Base-by-base conservation (phyloP, 2,888 invertebrate species). In the Daptonema setosum region DNA sequence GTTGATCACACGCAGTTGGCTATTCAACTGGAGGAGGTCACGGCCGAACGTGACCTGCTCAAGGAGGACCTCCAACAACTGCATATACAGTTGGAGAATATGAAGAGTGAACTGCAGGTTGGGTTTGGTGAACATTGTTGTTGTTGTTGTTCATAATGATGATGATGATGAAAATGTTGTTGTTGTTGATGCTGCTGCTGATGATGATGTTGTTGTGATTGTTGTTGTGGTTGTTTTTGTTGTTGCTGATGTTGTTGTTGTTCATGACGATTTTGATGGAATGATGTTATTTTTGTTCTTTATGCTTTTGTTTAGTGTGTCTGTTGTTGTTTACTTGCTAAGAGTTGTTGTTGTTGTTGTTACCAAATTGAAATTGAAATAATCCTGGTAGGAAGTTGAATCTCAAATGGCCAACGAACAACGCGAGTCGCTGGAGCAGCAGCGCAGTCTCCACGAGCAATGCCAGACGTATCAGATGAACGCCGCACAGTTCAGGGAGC, bases 21-120 rank as follows among this genome's bases (percentile, higher is more conserved):
- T 1, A 63, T 67, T 5, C 81, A 82, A 72, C 70, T 80, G 11
- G 78, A 79, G 62, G 77, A 80, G 54, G 62, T 81, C 1, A 77
- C 75, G 73, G 75, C 66, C 52, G 69, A 64, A 67, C 69, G 78
- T 52, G 80, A 78, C 61, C 68, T 75, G 61, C 68, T 79, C 35
- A 73, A 76, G 57, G 78, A 79, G 57, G 80, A 80, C 65, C 70
- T 79, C 45, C 76, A 78, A 56, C 76, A 77, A 59, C 62, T 68
- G 54, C 71, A 73, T 59, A 66, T 73, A 64, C 66, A 74, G 30
- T 65, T 74, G 11, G 74, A 72, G 58, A 72, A 63, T 63, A 69
- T 72, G 26, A 70, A 75, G 1, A 71, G 75, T 53, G 79, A 80
- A 66, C 63, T 78, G 54, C 69, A 71, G 64, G 72, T 72, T 57